Evolutionary conservation across 2,888 invertebrate species (phyloP).

Genomic region (Copidosoma aretas): DNA sequence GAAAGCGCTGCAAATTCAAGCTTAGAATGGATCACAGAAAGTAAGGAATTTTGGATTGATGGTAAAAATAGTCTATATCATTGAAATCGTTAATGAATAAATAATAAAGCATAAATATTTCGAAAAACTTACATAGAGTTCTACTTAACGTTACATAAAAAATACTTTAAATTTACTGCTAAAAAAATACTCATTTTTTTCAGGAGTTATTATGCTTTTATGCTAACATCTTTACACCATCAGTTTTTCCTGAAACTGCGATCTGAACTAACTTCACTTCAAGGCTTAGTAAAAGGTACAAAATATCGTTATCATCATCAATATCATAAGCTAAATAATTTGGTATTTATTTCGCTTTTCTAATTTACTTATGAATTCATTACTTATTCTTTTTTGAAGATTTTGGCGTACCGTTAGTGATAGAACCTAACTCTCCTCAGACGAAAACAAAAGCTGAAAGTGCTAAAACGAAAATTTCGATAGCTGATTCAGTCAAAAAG

Average conservation of each 20-base stretch:
- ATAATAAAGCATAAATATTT: too few species aligned
- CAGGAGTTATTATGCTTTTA: constrained; percentile 78
- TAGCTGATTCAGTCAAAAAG: constrained; percentile 52
- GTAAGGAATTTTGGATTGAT: too few species aligned
- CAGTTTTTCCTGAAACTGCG: constrained; percentile 77
- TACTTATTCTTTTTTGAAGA: constrained; percentile 49
- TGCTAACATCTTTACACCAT: constrained; percentile 79
- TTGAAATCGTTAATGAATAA: neutral
- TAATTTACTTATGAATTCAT: constrained; percentile 2
- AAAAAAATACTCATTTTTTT: constrained; percentile 46
- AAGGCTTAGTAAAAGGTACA: constrained; percentile 59
- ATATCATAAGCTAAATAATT: neutral
- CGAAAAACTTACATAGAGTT: too few species aligned
- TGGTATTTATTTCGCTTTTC: neutral
- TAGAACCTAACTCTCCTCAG: constrained; percentile 51
- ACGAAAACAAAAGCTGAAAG: constrained; percentile 50
- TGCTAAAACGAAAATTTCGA: constrained; percentile 55
- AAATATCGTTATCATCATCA: neutral
- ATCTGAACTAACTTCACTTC: constrained; percentile 72
- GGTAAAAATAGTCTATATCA: neutral
- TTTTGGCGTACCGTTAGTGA: constrained; percentile 59
- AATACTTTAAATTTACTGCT: too few species aligned
- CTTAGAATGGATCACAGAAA: constrained; percentile 77
- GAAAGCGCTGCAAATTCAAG: constrained; percentile 74
- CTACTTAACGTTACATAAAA: too few species aligned